Evolutionary conservation across 2,888 invertebrate species (phyloP).

Genomic region (Hydroisotoma schaefferi): DNA sequence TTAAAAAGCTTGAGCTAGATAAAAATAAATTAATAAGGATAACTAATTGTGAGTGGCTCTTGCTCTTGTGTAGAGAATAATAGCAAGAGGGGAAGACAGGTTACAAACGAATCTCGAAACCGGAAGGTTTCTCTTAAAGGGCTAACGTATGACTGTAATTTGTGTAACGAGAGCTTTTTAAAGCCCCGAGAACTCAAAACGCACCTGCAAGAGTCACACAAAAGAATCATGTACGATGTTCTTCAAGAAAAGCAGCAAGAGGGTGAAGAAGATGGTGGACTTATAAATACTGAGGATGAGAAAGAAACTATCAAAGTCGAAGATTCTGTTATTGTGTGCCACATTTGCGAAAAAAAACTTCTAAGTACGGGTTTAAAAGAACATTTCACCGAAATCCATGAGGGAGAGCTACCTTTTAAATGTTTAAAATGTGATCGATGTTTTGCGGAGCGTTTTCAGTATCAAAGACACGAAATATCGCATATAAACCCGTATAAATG

Average conservation of each 20-base stretch:
- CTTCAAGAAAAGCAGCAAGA: not conserved
- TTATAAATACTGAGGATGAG: not conserved
- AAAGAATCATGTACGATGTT: not conserved
- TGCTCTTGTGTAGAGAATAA: too few relatives aligned
- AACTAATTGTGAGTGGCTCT: too few relatives aligned
- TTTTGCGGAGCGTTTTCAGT: not conserved
- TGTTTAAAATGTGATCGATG: conserved; percentile 17
- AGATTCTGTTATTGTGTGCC: not conserved
- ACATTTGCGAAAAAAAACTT: not conserved
- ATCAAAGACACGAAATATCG: not conserved
- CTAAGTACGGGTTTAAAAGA: not conserved
- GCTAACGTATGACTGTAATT: conserved; percentile 10
- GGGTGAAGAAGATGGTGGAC: not conserved
- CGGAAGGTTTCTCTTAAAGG: not conserved
- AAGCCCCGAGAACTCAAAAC: not conserved
- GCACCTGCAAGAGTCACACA: not conserved
- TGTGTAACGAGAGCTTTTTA: conserved; percentile 8
- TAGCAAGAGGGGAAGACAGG: too few relatives aligned
- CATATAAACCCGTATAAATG: not conserved
- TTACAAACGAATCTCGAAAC: too few relatives aligned
- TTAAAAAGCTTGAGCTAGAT: too few relatives aligned
- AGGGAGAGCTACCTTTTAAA: conserved; percentile 2
- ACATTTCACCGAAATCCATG: conserved; percentile 8
- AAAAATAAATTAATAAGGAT: too few relatives aligned
- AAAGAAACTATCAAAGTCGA: not conserved